Evolutionary conservation across 2,113 vertebrate genomes (phyloP).

Genomic region (Centropus bengalensis): DNA sequence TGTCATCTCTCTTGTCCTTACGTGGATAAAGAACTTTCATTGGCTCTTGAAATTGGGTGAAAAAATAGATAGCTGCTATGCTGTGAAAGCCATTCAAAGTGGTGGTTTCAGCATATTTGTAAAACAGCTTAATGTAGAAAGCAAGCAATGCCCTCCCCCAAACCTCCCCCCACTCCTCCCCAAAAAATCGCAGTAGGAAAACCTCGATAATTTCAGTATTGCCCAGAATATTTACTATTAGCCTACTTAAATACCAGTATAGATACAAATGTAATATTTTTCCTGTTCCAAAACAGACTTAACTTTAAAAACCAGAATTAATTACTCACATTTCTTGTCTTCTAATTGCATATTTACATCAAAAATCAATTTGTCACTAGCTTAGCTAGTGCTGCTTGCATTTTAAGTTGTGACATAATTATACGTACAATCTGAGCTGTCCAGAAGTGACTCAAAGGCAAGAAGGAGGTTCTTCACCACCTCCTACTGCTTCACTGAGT

Average conservation of each 20-base stretch:
- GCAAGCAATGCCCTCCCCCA: neutral
- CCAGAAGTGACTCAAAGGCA: neutral
- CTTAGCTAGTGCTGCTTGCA: neutral
- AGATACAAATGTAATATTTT: neutral
- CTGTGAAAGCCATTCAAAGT: neutral
- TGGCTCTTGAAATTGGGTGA: neutral
- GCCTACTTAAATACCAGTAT: neutral
- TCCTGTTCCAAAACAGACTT: constrained; percentile 12
- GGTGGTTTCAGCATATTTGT: neutral
- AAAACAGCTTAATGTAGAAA: neutral
- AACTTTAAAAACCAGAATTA: neutral
- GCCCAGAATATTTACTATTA: constrained; percentile 4
- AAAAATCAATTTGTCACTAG: constrained; percentile 59
- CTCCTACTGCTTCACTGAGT: neutral
- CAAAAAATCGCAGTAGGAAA: neutral
- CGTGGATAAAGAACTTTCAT: constrained; percentile 8
- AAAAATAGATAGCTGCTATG: neutral
- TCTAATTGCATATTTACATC: neutral
- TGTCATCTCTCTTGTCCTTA: constrained; percentile 12
- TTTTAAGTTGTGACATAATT: neutral
- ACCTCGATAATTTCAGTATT: constrained; percentile 20
- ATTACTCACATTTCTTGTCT: constrained; percentile 28
- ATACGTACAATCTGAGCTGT: neutral
- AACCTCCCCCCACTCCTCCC: too few relatives aligned
- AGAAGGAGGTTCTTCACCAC: neutral